Base-by-base conservation (phyloP, 2,888 invertebrate species). In the Drosophila subsilvestris region DNA sequence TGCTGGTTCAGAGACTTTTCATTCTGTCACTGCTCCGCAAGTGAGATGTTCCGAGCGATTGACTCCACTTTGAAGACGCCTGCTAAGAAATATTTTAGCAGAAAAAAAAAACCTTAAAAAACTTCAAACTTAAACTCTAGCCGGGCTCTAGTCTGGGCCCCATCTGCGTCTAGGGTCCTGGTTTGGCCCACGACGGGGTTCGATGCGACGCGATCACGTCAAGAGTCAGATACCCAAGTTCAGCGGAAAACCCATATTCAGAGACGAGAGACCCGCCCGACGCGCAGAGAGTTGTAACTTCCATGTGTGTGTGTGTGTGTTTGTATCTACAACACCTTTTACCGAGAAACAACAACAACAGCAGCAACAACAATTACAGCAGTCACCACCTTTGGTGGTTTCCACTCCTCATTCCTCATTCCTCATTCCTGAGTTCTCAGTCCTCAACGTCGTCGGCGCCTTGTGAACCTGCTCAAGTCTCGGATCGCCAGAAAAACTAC, bases 341-440 rank as follows among this genome's bases (percentile, higher is more conserved):
- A 84, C 83, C 74, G 78, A 84, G 83, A 88, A 84, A 86, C 80
- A 87, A 83, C 48, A 63, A 27, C 50, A 63, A n/a, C 54, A 54
- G 29, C 17, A 50, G 54, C 86, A 86, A 88, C 86, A 86, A 88
- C 83, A 82, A 83, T 83, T 83, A 83, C 83, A 88, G 88, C 88
- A 84, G 83, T 84, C 83, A 84, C 86, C 83, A 84, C 83, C 88
- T 84, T 88, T 84, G 88, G 88, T 88, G 83, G 83, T 86, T 84
- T 88, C 51, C 77, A 74, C 63, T 66, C 63, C 25, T 25, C 25
- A 25, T 25, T 29, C 27, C 49, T 53, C 56, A 10, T 10, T 29
- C 29, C 32, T 14, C 32, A 37, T 14, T 12, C 14, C 14, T 0
- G 14, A 37, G 6, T 37, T 14, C 37, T 32, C 37, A 37, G 32